Evolutionary conservation across 2,797 vertebrate genomes (phyloP).

Genomic region (Lithobates pipiens): DNA sequence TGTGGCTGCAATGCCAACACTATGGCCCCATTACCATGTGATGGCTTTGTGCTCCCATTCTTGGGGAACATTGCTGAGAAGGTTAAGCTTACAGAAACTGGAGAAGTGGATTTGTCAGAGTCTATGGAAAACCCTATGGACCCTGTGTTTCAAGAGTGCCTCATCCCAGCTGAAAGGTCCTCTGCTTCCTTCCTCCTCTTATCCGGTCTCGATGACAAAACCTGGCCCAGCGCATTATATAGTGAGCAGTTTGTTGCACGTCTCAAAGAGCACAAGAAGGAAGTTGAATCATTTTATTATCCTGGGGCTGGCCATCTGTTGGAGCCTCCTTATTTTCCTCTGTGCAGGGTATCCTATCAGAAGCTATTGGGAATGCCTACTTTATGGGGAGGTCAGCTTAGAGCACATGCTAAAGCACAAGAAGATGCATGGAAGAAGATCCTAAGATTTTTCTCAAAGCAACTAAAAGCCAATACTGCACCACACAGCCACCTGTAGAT

Average conservation of each 20-base stretch:
- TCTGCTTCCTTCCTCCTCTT: conserved; percentile 75
- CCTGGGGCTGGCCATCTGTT: conserved; percentile 82
- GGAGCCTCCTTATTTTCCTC: conserved; percentile 80
- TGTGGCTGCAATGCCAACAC: conserved; percentile 78
- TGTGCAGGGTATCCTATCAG: conserved; percentile 74
- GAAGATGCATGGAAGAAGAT: conserved; percentile 79
- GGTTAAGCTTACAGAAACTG: conserved; percentile 61
- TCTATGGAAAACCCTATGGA: conserved; percentile 64
- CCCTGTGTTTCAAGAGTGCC: conserved; percentile 67
- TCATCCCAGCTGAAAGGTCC: conserved; percentile 77
- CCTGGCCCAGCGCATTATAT: conserved; percentile 76
- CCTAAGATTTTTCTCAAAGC: conserved; percentile 76
- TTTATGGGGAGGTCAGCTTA: conserved; percentile 80
- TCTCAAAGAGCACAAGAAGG: conserved; percentile 70
- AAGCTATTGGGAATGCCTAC: conserved; percentile 66
- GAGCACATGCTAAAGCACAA: conserved; percentile 78
- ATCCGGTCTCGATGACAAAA: conserved; percentile 75
- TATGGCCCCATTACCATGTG: conserved; percentile 70
- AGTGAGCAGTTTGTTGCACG: conserved; percentile 67
- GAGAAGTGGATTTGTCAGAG: conserved; percentile 63
- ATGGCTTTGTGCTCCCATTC: conserved; percentile 65
- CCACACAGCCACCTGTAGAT: conserved; percentile 8
- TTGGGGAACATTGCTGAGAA: conserved; percentile 59
- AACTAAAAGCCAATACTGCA: conserved; percentile 64
- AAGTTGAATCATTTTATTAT: conserved; percentile 72